Conservation (phyloP, 2,888 invertebrate species). For the Amphipoea oculea region DNA sequence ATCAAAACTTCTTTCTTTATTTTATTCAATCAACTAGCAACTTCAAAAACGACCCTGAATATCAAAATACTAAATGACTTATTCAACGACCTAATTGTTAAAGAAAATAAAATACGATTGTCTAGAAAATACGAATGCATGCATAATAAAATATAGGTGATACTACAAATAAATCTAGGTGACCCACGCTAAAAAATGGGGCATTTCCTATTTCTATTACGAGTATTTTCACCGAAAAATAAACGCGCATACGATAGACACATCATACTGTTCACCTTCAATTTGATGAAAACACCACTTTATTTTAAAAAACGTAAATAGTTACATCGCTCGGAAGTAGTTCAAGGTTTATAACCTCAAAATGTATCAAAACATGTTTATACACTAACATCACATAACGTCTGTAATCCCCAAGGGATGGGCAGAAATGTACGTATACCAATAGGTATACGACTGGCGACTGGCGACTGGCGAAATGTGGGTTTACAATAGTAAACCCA, state of each 20-base stretch:
- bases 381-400: background rate
- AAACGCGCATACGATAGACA: background rate
- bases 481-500: background rate
- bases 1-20: background rate
- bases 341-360: constrained; percentile 33
- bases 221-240: background rate
- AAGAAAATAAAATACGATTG: background rate
- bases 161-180: background rate
- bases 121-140: background rate
- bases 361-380: constrained; percentile 16
- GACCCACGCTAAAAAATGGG: background rate
- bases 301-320: constrained; percentile 32
- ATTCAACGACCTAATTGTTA: background rate
- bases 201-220: constrained; percentile 27
- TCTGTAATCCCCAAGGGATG: background rate
- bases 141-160: constrained; percentile 5
- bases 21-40: background rate
- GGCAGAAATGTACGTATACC: background rate
- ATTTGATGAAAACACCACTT: constrained; percentile 13
- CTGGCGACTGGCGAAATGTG: too few relatives aligned
- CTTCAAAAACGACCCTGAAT: constrained; percentile 14
- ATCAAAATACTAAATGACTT: background rate
- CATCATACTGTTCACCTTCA: constrained; percentile 6
- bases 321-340: constrained; percentile 16
- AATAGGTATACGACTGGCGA: too few relatives aligned